Conservation (phyloP, 1,140 invertebrate species). For the Heliconius hewitsoni region DNA sequence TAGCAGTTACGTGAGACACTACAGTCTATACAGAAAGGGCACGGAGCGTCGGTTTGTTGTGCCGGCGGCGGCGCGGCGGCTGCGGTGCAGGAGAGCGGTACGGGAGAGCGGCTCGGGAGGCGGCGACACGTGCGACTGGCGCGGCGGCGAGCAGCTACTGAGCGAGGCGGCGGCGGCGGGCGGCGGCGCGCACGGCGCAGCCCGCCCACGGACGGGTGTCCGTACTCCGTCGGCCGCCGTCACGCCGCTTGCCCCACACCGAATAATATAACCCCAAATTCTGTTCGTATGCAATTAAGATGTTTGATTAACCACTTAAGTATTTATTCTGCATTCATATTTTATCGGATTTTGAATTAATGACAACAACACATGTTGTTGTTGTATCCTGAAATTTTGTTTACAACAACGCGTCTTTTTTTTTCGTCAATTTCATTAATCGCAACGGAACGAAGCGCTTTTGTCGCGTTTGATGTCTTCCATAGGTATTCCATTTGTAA, state of each 20-base stretch:
- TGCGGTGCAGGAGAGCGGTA: conserved; percentile 33
- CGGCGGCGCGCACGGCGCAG: conserved; percentile 52
- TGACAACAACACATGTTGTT: background rate
- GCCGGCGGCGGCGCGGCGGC: conserved; percentile 53
- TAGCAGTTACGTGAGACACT: conserved; percentile 50
- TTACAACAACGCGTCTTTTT: background rate
- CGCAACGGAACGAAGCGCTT: too few species aligned
- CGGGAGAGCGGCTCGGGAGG: conserved; percentile 29
- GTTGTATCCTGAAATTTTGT: background rate
- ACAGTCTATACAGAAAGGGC: conserved; percentile 43
- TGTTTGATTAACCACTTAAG: conserved; percentile 28
- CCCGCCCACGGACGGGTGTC: conserved; percentile 59
- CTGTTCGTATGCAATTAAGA: conserved; percentile 47
- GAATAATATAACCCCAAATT: conserved; percentile 55
- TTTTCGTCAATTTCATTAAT: too few species aligned
- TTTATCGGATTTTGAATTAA: background rate
- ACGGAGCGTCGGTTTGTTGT: conserved; percentile 63
- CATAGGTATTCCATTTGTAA: background rate
- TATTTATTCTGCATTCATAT: conserved; percentile 9
- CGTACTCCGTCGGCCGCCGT: conserved; percentile 54
- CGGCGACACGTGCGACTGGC: conserved; percentile 51
- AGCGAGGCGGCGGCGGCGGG: conserved; percentile 42
- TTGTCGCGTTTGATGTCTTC: background rate
- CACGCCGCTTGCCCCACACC: conserved; percentile 68
- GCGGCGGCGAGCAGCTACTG: conserved; percentile 63